Base-by-base conservation (phyloP, 2,797 vertebrate genomes). In the Onychomys arenicola region DNA sequence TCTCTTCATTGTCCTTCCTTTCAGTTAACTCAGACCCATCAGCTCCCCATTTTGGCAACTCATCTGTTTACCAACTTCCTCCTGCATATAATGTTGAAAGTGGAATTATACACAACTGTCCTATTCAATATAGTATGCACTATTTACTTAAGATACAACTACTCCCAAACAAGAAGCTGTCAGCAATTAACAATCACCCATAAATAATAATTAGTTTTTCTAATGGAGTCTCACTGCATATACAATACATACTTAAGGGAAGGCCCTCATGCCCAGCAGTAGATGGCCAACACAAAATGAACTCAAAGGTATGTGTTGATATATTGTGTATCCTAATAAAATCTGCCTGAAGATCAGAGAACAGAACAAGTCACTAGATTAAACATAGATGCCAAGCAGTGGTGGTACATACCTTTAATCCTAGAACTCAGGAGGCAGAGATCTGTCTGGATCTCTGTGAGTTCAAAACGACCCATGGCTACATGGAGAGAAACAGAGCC, bases 11-110 rank as follows among this genome's bases (percentile, higher is more conserved):
- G 14, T 14, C 32, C 19, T n/a, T 65, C 73, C 55, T 83, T 46
- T 8, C 40, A 43, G 57, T 40, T 90, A 89, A 88, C 63, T 76
- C 32, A 71, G 69, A 34, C 17, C 63, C 25, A 49, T 65, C 23
- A 67, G 37, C n/a, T 76, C 57, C 13, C 37, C 4, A 13, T 9
- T 89, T 90, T 13, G 82, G 46, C 11, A 73, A n/a, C 65, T 95
- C n/a, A 77, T 40, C 55, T 76, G 57, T 59, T 89, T 37, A 90
- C 80, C 67, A 90, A 80, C 37, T 95, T 59, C 16, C 40, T 90
- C 73, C 88, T 90, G 49, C 46, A 37, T 87, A 37, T 14, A 78
- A 80, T 85, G 59, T 34, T 77, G 84, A 93, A 89, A 93, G 19
- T 55, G 10, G n/a, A 52, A 7, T 80, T 83, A 52, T 8, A 49